Evolutionary conservation across 2,113 vertebrate genomes (phyloP).

Genomic region (Marmota monax): DNA sequence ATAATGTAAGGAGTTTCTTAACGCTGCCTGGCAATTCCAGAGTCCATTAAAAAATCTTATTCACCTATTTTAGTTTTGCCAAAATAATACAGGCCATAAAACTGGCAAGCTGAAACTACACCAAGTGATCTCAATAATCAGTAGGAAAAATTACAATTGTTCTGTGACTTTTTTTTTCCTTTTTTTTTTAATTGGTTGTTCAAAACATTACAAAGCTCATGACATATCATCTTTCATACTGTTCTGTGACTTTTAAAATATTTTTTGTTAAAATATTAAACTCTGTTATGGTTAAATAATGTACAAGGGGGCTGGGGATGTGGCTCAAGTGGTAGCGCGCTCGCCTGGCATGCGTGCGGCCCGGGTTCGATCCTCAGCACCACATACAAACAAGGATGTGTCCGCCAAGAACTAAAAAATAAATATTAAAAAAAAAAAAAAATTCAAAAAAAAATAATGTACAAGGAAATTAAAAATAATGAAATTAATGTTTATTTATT

Average conservation of each 20-base stretch:
- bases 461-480: constrained; percentile 32
- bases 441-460: no score
- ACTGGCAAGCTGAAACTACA: background rate
- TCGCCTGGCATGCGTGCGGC: no score
- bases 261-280: constrained; percentile 44
- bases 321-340: no score
- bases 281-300: constrained; percentile 28
- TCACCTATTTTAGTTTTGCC: background rate
- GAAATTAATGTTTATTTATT: background rate
- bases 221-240: background rate
- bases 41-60: background rate
- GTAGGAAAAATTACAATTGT: background rate
- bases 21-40: background rate
- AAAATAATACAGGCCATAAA: no score
- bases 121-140: constrained; percentile 12
- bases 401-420: no score
- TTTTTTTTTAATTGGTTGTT: no score
- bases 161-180: background rate
- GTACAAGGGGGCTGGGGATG: no score
- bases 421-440: no score
- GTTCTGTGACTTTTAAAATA: background rate
- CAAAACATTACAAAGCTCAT: no score
- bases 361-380: no score
- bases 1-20: background rate
- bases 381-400: no score